These are phyloP conservation scores for Ypsolopha scabrella DNA, from an alignment of 2,888 invertebrate genomes.

Conservation along the genomic window DNA sequence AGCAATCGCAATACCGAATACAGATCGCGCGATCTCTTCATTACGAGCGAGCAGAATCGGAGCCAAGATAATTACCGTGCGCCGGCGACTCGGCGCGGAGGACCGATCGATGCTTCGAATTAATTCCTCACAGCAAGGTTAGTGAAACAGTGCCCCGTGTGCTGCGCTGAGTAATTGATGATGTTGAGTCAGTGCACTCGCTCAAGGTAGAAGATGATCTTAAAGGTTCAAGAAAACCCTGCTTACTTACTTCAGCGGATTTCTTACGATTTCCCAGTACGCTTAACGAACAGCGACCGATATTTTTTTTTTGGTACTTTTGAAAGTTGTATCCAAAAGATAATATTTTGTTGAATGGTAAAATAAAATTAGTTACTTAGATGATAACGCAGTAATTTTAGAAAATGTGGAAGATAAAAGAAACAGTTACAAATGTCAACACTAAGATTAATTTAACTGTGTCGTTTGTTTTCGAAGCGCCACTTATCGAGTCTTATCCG, in stretches of 20 bases:
- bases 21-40: conserved; percentile 27
- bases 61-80: conserved; percentile 44
- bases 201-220: not conserved
- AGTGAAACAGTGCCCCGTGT: not conserved
- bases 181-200: not conserved
- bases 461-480: conserved; percentile 12
- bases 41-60: conserved; percentile 42
- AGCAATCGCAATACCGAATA: not conserved
- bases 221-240: too few species aligned
- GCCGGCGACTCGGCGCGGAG: conserved; percentile 20
- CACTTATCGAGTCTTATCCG: conserved; percentile 7
- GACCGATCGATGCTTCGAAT: conserved; percentile 21
- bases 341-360: too few species aligned
- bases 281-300: too few species aligned
- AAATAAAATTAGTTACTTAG: not conserved
- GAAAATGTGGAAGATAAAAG: conserved; percentile 7
- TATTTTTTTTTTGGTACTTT: too few species aligned
- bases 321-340: too few species aligned
- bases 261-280: too few species aligned
- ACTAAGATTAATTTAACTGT: conserved; percentile 20
- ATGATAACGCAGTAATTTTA: not conserved
- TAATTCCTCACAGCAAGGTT: conserved; percentile 24
- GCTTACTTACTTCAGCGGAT: too few species aligned
- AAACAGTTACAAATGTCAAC: conserved; percentile 9
- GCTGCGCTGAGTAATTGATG: not conserved